Conservation (phyloP, 2,797 vertebrate species). For the Pristis pectinata region DNA sequence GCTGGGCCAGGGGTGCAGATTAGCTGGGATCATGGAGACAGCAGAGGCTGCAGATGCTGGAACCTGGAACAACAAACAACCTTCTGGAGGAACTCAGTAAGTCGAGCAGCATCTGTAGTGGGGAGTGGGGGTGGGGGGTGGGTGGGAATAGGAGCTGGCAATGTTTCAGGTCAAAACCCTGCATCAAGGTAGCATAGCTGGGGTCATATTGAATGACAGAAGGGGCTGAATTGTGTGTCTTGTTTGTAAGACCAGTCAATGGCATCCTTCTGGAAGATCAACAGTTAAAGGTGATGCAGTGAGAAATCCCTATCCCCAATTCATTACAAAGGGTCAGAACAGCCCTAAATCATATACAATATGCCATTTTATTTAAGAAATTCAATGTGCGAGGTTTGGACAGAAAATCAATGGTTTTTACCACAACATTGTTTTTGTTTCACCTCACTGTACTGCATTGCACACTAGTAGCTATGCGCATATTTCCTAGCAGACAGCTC, state of each 20-base stretch:
- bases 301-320: neutral
- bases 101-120: too few relatives aligned
- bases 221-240: neutral
- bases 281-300: neutral
- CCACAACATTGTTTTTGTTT: neutral
- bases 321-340: neutral
- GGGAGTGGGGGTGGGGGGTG: too few relatives aligned
- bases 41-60: too few relatives aligned
- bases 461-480: neutral
- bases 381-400: neutral
- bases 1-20: neutral
- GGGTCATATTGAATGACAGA: too few relatives aligned
- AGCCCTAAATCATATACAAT: neutral
- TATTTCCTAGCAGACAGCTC: neutral
- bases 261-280: neutral
- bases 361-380: neutral
- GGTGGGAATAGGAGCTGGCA: too few relatives aligned
- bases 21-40: neutral
- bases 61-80: too few relatives aligned
- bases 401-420: neutral
- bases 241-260: neutral
- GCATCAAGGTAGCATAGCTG: too few relatives aligned
- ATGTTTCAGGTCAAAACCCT: too few relatives aligned
- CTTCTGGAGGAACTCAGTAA: too few relatives aligned
- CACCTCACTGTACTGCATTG: neutral